A percentile compares a stretch with the other conserved stretches of the same genome.
Conservation (phyloP, 2,113 vertebrate species). For the Rattus rattus region DNA sequence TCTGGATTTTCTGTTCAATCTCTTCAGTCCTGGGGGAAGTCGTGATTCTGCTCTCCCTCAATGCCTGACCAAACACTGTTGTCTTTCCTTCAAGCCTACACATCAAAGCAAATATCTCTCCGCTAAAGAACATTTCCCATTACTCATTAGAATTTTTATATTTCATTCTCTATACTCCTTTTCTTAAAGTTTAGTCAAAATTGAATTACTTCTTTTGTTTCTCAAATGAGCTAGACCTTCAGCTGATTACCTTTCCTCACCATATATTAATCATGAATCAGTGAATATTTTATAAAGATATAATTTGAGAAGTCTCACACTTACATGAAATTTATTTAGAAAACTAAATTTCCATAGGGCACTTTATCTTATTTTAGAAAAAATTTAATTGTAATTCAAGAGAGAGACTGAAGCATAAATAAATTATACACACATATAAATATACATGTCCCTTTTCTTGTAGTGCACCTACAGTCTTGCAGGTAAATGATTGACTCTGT, state of each 20-base stretch:
- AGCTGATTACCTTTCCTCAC: neutral
- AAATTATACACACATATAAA: neutral
- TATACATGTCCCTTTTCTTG: neutral
- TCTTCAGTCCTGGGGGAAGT: neutral
- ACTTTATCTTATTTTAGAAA: conserved; percentile 28
- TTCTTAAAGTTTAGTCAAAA: neutral
- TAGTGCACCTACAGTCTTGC: neutral
- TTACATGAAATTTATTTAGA: neutral
- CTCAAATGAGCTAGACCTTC: neutral
- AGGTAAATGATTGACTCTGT: neutral
- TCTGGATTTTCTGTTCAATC: neutral
- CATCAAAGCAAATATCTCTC: neutral
- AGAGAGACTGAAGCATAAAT: neutral
- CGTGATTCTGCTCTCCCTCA: neutral
- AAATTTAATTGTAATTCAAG: neutral
- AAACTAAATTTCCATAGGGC: neutral
- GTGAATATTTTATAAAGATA: conserved; percentile 44
- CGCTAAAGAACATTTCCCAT: neutral
- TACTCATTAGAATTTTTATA: neutral
- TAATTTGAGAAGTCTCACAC: neutral
- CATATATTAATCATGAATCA: neutral
- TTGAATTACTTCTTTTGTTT: neutral
- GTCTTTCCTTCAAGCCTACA: neutral
- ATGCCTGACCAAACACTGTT: neutral
- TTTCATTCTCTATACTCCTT: neutral